Evolutionary conservation across 2,113 vertebrate genomes (phyloP), one percentile per base, ranked within the genome.

Genomic region (Suncus etruscus): DNA sequence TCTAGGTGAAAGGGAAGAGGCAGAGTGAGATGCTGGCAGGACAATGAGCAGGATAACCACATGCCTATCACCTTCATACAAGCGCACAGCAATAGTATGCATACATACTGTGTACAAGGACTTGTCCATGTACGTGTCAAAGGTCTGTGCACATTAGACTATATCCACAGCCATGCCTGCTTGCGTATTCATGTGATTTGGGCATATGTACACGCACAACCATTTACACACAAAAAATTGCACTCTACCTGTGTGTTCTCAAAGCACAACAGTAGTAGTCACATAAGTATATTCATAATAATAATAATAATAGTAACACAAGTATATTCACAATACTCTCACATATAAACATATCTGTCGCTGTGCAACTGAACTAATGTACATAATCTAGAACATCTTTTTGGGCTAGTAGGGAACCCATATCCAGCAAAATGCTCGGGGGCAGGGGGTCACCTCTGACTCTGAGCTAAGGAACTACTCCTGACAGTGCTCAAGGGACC

Each of bases 1-100:
- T 99, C 99, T 99, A 98, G 83, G 89, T 95, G 29, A 68, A 61
- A 97, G 76, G 18, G 29, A 95, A 88, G 69, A 96, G 0, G 0
- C 66, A 93, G 88, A 84, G 94, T 94, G 45, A 83, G 66, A 90
- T 20, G 73, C 72, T 83, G 63, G 39, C 39, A 0, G 27, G 31
- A 75, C 15, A 74, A 58, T 18, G 14, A 58, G 47, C 5, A 85
- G 32, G 22, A 2, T 32, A 3, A 15, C 87, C 14, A 51, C 11
- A 69, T 3, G 77, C 11, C 1, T 8, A 61, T 29, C 25, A 51
- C 48, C 39, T 32, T 66, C 14, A 54, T 11, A 47, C 18, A 75
- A 11, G 7, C 8, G 27, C 1, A 11, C 3, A 90, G 27, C 24
- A 66, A 87, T 50, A 32, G 74, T 68, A 6, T 81, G 58, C 4